phyloP scores from a whole-genome alignment of 2,888 invertebrate species.

The Agrochola lychnidis region DNA sequence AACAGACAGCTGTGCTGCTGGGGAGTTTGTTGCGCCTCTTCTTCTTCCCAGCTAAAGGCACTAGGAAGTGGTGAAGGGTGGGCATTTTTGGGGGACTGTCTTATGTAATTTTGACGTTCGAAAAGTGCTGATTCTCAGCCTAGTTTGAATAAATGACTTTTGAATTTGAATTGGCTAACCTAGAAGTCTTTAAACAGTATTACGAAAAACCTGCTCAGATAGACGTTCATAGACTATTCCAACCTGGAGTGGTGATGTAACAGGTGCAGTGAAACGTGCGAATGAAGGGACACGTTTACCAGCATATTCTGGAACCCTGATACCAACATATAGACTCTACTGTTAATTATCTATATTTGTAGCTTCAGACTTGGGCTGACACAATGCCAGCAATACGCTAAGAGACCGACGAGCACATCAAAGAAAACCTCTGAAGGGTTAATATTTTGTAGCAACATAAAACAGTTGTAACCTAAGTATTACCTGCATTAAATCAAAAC shows the following conservation, averaged over 20 bases:
- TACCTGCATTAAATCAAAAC: constrained; percentile 17
- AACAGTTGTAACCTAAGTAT: constrained; percentile 32
- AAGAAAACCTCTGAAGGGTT: constrained; percentile 10
- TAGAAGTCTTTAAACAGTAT: background rate
- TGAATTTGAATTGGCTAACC: no score
- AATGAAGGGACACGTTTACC: no score
- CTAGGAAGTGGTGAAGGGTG: no score
- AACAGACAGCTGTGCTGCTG: no score
- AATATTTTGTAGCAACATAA: constrained; percentile 14
- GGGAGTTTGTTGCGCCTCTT: no score
- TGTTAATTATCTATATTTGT: background rate
- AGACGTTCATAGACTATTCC: background rate
- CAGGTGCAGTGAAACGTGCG: background rate
- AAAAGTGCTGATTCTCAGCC: no score
- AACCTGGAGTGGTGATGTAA: background rate
- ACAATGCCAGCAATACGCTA: background rate
- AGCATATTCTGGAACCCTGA: background rate
- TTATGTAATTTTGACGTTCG: no score
- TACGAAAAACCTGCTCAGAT: background rate
- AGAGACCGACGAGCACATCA: background rate
- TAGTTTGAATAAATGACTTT: no score
- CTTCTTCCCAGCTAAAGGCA: no score
- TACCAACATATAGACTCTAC: no score
- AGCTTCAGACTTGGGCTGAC: background rate
- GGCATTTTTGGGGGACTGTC: no score